Percentiles rank a stretch among this genome's conserved stretches.
Conservation (phyloP, 2,797 vertebrate species). For the Phrynocephalus forsythii region DNA sequence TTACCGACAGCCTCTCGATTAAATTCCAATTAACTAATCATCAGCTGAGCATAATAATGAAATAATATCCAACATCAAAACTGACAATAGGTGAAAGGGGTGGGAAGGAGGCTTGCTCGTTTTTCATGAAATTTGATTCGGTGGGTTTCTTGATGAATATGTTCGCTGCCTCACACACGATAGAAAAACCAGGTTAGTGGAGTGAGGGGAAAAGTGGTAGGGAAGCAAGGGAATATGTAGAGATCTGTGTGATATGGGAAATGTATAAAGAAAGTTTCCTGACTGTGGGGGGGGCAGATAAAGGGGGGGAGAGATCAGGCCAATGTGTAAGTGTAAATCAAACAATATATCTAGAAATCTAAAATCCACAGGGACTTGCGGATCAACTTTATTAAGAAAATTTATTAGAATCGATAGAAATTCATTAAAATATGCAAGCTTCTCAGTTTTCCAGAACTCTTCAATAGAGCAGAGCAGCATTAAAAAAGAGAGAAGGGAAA, state of each 20-base stretch:
- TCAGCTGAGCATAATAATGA: conserved; percentile 9
- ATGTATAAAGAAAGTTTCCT: background rate
- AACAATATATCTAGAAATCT: background rate
- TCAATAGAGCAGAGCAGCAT: no score
- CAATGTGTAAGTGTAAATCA: no score
- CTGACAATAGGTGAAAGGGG: background rate
- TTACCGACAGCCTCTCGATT: conserved; percentile 9
- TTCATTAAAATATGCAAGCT: no score
- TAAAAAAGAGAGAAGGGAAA: no score
- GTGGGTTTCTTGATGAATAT: background rate
- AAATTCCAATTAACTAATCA: conserved; percentile 31
- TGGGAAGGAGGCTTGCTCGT: background rate
- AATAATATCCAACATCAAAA: conserved; percentile 31
- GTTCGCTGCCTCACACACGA: background rate
- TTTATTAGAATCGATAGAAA: no score
- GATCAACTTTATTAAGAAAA: no score
- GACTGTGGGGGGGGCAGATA: background rate
- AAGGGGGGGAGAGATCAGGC: background rate
- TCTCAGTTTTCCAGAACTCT: no score
- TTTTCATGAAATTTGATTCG: background rate
- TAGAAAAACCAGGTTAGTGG: background rate
- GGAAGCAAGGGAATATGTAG: background rate
- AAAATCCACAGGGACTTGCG: no score
- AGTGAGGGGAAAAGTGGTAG: background rate
- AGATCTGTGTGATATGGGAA: background rate